A percentile compares a stretch with the other conserved stretches of the same genome.
phyloP scores from a whole-genome alignment of 1,140 invertebrate genomes.

The Scaptomyza pallida region DNA sequence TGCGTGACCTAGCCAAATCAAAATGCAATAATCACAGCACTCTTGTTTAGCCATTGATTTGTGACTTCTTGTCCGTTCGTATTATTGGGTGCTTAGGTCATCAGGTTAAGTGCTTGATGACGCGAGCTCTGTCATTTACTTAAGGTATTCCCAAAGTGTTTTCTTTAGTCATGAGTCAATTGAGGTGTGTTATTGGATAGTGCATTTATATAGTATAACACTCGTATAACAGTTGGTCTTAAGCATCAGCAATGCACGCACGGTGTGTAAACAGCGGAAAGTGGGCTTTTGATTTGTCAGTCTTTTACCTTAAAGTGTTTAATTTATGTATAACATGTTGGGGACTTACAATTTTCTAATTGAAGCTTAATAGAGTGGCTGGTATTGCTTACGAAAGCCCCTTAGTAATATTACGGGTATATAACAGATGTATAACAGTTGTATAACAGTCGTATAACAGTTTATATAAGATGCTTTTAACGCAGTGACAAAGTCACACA shows the following conservation, averaged over 20 bases:
- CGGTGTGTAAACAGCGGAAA: too few species aligned
- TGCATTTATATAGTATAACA: constrained; percentile 26
- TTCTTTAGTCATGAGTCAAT: constrained; percentile 20
- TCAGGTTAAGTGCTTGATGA: constrained; percentile 70
- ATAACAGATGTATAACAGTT: constrained; percentile 2
- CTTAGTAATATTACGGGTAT: too few species aligned
- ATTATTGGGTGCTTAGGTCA: constrained; percentile 45
- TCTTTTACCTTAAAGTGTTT: too few species aligned
- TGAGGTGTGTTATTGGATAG: constrained; percentile 27
- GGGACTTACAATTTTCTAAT: too few species aligned
- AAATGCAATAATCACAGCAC: constrained; percentile 31
- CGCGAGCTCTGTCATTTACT: constrained; percentile 20
- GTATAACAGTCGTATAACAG: constrained; percentile 16
- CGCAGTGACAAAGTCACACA: too few species aligned
- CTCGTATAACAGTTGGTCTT: constrained; percentile 14
- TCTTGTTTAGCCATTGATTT: constrained; percentile 49
- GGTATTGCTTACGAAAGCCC: too few species aligned
- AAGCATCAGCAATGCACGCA: not conserved
- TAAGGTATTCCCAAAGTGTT: not conserved
- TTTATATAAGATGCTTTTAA: not conserved
- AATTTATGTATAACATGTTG: too few species aligned
- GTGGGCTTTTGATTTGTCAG: too few species aligned
- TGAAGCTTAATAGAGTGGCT: too few species aligned
- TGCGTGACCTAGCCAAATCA: constrained; percentile 75
- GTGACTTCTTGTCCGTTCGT: constrained; percentile 26